Evolutionary conservation across 1,140 invertebrate genomes (phyloP).

Genomic region (Meteorus sp.): DNA sequence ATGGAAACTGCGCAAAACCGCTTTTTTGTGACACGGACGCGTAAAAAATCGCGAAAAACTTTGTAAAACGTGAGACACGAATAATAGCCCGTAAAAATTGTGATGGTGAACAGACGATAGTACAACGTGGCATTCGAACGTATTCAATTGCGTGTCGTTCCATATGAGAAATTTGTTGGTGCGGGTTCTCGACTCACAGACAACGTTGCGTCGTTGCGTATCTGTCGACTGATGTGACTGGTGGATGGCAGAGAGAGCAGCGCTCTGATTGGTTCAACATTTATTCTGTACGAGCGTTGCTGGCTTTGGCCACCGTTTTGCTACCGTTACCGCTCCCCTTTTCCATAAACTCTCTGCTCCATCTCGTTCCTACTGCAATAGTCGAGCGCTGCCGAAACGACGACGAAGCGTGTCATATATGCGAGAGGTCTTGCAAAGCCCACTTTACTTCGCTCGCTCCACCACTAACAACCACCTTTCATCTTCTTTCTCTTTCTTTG

Average conservation of each 20-base stretch:
- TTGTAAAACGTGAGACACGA: slow-evolving; percentile 19
- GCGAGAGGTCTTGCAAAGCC: background rate
- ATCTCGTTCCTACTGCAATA: background rate
- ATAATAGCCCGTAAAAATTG: slow-evolving; percentile 25
- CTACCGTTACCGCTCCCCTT: background rate
- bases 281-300: slow-evolving; percentile 19
- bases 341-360: background rate
- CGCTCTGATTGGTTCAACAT: slow-evolving; percentile 40
- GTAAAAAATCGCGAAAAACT: slow-evolving; percentile 28
- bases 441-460: no score
- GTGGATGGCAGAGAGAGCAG: slow-evolving; percentile 40
- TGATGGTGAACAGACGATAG: slow-evolving; percentile 20
- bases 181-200: background rate
- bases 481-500: background rate
- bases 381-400: slow-evolving; percentile 14
- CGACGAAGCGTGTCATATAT: background rate
- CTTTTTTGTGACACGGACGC: slow-evolving; percentile 28
- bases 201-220: slow-evolving; percentile 36
- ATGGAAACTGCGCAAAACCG: slow-evolving; percentile 57
- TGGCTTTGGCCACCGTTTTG: slow-evolving; percentile 5
- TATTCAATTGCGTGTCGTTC: slow-evolving; percentile 21
- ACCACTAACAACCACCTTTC: no score
- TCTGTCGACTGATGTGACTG: slow-evolving; percentile 51
- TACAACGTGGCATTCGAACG: slow-evolving; percentile 24
- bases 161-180: slow-evolving; percentile 25